Percentiles rank a stretch among this genome's conserved stretches.
Conservation (phyloP, 2,113 vertebrate species). For the Mirza zaza region DNA sequence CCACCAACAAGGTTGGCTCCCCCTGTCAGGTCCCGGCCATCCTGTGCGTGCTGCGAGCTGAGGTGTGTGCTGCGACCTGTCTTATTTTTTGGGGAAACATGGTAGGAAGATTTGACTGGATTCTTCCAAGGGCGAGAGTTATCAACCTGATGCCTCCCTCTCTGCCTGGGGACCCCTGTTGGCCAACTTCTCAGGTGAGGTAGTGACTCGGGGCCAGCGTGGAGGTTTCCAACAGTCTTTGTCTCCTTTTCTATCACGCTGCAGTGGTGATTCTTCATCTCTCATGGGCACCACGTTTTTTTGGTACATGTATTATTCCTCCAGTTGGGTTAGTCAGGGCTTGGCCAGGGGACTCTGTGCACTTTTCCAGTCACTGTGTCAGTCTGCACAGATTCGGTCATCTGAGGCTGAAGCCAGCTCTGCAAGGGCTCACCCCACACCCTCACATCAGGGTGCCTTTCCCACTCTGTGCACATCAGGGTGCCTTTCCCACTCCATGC, state of each 20-base stretch:
- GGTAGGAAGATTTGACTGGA: no score
- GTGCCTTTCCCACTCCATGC: no score
- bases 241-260: not conserved
- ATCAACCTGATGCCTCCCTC: fast-evolving
- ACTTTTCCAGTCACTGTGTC: not conserved
- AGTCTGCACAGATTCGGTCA: not conserved
- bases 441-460: not conserved
- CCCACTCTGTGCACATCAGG: no score
- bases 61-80: no score
- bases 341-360: fast-evolving
- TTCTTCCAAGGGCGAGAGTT: fast-evolving
- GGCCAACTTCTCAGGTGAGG: not conserved
- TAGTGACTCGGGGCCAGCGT: fast-evolving
- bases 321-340: not conserved
- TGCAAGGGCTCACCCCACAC: fast-evolving
- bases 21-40: no score
- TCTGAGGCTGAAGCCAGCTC: not conserved
- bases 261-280: not conserved
- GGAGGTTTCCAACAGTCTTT: not conserved
- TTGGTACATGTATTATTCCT: not conserved
- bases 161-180: fast-evolving
- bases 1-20: no score
- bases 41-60: no score
- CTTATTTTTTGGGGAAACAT: no score
- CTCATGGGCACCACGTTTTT: no score